Conservation (phyloP, 1,140 invertebrate species). For the Caenorhabditis elegans region DNA sequence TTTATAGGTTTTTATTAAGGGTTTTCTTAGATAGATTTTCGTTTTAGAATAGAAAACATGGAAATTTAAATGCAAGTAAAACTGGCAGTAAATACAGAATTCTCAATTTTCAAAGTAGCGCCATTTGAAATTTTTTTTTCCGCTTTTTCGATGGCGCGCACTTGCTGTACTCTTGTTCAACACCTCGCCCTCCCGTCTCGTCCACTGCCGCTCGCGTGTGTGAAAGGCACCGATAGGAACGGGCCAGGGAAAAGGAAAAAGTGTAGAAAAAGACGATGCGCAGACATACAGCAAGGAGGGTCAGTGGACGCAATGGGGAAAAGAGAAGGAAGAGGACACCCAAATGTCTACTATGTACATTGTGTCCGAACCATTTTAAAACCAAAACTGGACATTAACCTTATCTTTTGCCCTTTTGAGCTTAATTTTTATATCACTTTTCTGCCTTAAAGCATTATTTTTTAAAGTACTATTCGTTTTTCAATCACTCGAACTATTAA, state of each 20-base stretch:
- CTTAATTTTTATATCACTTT: background rate
- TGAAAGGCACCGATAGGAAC: constrained; percentile 31
- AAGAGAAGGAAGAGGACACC: background rate
- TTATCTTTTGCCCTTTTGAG: background rate
- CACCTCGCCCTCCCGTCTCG: background rate
- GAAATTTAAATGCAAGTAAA: too few relatives aligned
- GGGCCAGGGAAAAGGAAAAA: background rate
- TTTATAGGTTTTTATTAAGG: too few relatives aligned
- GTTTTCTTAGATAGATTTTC: too few relatives aligned
- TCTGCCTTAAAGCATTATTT: too few relatives aligned
- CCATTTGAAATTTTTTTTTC: background rate
- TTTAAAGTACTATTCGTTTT: too few relatives aligned
- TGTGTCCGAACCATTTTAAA: background rate
- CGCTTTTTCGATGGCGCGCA: background rate
- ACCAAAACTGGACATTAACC: background rate
- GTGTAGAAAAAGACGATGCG: background rate
- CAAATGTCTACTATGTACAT: background rate
- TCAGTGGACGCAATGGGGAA: background rate
- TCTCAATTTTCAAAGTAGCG: too few relatives aligned
- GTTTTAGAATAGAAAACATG: too few relatives aligned
- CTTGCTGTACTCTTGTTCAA: background rate
- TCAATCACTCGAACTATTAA: too few relatives aligned
- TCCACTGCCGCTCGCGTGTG: background rate
- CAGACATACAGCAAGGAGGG: background rate
- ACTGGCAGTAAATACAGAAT: too few relatives aligned